phyloP scores from a whole-genome alignment of 2,797 vertebrate species.

The Kryptolebias ocellatus region DNA sequence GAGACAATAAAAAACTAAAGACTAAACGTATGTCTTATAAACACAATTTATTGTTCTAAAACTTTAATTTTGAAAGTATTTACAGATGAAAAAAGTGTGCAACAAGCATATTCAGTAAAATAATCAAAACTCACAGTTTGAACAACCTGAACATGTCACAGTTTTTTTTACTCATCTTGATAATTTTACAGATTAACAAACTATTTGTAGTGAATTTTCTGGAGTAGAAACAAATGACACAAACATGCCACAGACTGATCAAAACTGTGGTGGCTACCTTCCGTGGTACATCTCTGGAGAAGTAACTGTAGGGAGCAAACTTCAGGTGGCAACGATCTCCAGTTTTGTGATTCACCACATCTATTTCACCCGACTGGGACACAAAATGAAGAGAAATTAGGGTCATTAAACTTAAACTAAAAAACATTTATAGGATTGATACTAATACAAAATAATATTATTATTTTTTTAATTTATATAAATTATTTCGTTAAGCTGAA shows the following conservation, averaged over 20 bases:
- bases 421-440: background rate
- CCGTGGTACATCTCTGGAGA: conserved; percentile 93
- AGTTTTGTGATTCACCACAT: conserved; percentile 93
- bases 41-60: no score
- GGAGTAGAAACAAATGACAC: background rate
- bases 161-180: background rate
- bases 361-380: conserved; percentile 92
- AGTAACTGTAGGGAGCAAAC: conserved; percentile 97
- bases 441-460: no score
- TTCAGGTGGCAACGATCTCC: conserved; percentile 96
- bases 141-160: background rate
- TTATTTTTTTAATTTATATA: no score
- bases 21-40: no score
- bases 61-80: no score
- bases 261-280: conserved; percentile 80
- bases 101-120: background rate
- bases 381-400: background rate
- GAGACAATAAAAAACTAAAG: no score
- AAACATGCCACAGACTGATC: background rate
- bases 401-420: background rate
- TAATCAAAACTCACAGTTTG: background rate
- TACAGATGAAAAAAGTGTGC: no score
- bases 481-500: no score
- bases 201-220: background rate
- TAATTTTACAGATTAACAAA: background rate